Conservation (phyloP, 1,140 invertebrate species). For the Drosophila malerkotliana region DNA sequence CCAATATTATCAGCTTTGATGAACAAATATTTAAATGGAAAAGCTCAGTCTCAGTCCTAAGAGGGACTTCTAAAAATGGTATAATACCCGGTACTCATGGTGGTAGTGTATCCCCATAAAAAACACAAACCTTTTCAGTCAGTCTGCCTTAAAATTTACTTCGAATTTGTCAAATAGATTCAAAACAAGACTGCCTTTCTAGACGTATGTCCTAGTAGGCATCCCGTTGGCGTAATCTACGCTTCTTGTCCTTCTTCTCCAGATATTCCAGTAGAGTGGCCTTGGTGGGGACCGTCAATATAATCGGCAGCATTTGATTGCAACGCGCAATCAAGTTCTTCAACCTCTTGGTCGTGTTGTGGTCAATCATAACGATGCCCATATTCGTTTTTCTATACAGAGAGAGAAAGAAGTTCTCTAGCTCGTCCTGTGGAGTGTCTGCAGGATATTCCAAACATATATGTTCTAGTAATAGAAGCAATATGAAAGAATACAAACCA, state of each 20-base stretch:
- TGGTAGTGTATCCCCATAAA: no score
- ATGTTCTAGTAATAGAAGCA: neutral
- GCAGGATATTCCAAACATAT: neutral
- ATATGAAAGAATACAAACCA: slow-evolving; percentile 7
- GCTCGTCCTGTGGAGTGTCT: slow-evolving; percentile 28
- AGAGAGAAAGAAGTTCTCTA: slow-evolving; percentile 36
- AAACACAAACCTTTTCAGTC: neutral
- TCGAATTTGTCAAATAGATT: neutral
- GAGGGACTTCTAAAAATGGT: no score
- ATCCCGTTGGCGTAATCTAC: slow-evolving; percentile 42
- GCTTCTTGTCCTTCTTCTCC: slow-evolving; percentile 46
- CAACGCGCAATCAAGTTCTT: slow-evolving; percentile 24
- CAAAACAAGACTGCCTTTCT: no score
- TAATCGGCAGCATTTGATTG: slow-evolving; percentile 32
- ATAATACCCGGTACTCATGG: no score
- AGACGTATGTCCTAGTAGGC: slow-evolving; percentile 7
- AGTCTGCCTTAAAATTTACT: neutral
- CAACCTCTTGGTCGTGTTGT: slow-evolving; percentile 30
- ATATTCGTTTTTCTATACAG: slow-evolving; percentile 40
- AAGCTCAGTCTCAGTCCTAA: no score
- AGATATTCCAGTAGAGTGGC: slow-evolving; percentile 35
- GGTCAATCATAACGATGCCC: slow-evolving; percentile 53
- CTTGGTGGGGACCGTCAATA: slow-evolving; percentile 49
- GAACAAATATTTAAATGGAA: neutral
- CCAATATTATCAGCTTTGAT: neutral